Base-by-base conservation (phyloP, 92 coral and sea anemone species). In the Zoanthus solanderi region DNA sequence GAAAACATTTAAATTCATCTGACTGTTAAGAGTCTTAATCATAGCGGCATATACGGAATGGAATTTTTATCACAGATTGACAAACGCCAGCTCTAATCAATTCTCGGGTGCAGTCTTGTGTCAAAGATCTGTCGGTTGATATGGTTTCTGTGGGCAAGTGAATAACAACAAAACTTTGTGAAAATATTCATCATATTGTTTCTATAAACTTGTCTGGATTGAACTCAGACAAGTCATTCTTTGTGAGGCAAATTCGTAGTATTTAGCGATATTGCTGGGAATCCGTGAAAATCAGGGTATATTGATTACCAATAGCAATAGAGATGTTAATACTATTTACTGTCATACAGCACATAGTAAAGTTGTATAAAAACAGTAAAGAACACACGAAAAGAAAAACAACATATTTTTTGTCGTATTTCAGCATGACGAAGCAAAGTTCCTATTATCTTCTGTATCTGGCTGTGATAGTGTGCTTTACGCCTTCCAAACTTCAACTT, bases 391-490 rank as follows among this genome's bases (percentile, higher is more conserved):
- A 63, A 50, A 50, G 56, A 0, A 50, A 11, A 7, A 50, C 23
- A 63, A 63, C 69, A 6, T 23, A 7, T 63, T 32, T 7, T 29
- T 72, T 72, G 46, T 72, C 28, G 11, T 57, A 37, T 78, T 78
- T 78, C 71, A 78, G 83, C 69, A 57, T 78, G 83, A 57, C 58
- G 69, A 54, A 12, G 54, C 47, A 17, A 14, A 45, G 28, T 23
- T 11, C 68, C 34, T 32, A 17, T 58, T 56, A 30, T 30, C 28
- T 34, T 54, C 83, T 78, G 9, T 57, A 13, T 57, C 31, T 78
- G 23, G 10, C 17, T 11, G 52, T 75, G 71, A 0, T 16, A 50
- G 56, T 50, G 60, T 12, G 16, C 8, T 78, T 57, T 57, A 58
- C 48, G 16, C 83, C 83, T 31, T 32, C 66, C 11, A 7, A 57